Evolutionary conservation across 1,140 invertebrate genomes (phyloP).

Genomic region (Drosophila malerkotliana): DNA sequence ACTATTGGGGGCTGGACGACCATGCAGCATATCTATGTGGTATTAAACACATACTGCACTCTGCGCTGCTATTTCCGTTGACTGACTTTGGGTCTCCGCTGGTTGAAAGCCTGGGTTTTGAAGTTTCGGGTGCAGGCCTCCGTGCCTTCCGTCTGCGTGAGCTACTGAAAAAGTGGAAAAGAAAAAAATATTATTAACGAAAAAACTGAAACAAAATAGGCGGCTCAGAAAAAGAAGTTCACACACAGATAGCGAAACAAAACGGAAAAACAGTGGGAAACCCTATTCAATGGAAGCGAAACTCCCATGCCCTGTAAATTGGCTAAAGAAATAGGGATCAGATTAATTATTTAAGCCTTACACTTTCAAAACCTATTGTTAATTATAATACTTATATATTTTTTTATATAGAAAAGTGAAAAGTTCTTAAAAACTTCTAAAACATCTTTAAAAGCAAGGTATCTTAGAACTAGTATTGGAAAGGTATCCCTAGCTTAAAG

Average conservation of each 20-base stretch:
- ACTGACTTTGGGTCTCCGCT: constrained; percentile 64
- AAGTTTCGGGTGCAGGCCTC: constrained; percentile 36
- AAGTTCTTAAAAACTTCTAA: too few species aligned
- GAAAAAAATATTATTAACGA: constrained; percentile 20
- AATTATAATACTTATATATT: not conserved
- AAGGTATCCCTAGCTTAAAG: not conserved
- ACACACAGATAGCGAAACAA: constrained; percentile 48
- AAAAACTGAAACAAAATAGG: not conserved
- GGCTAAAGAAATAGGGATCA: not conserved
- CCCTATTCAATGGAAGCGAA: constrained; percentile 35
- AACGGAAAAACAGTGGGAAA: constrained; percentile 24
- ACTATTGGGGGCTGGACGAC: constrained; percentile 24
- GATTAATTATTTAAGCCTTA: constrained; percentile 5
- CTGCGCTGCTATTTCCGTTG: constrained; percentile 67
- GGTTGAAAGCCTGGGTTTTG: constrained; percentile 7
- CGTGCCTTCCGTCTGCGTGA: constrained; percentile 69
- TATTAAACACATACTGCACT: constrained; percentile 49
- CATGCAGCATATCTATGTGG: constrained; percentile 47
- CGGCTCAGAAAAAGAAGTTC: constrained; percentile 55
- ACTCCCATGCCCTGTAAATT: constrained; percentile 35
- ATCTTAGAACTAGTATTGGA: too few species aligned
- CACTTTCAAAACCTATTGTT: not conserved
- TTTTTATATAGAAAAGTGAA: not conserved
- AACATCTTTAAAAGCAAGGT: too few species aligned
- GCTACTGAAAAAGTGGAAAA: constrained; percentile 22